Evolutionary conservation across 2,888 invertebrate genomes (phyloP).

Genomic region (Hypena proboscidalis): DNA sequence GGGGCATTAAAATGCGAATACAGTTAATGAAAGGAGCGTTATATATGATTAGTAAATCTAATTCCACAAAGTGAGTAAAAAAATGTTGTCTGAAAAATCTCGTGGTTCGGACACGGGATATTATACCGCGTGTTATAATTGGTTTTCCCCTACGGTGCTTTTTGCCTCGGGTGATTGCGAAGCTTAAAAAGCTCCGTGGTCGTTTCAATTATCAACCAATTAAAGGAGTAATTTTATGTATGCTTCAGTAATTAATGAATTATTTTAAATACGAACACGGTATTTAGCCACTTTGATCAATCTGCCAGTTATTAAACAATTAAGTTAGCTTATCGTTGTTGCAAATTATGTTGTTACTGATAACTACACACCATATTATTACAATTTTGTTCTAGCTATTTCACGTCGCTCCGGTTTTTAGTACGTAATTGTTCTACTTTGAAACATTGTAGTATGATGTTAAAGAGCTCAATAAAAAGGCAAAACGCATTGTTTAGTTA

Average conservation of each 20-base stretch:
- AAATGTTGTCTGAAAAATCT: conserved; percentile 46
- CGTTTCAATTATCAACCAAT: conserved; percentile 61
- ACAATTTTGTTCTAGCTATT: conserved; percentile 9
- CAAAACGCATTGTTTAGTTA: too few relatives aligned
- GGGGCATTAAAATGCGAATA: conserved; percentile 25
- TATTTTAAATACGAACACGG: conserved; percentile 19
- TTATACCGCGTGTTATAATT: conserved; percentile 48
- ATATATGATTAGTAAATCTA: conserved; percentile 36
- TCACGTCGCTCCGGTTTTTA: too few relatives aligned
- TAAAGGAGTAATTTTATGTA: conserved; percentile 54
- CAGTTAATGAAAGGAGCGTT: conserved; percentile 34
- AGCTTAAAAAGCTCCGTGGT: conserved; percentile 52
- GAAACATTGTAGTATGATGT: too few relatives aligned
- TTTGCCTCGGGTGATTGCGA: conserved; percentile 27
- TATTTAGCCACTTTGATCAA: conserved; percentile 19
- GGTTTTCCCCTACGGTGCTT: conserved; percentile 42
- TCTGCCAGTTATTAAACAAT: too few relatives aligned
- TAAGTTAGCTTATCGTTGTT: neutral
- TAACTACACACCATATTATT: conserved; percentile 14
- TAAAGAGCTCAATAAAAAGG: too few relatives aligned
- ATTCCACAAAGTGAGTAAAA: conserved; percentile 31
- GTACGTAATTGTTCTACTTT: too few relatives aligned
- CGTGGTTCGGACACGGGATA: conserved; percentile 35
- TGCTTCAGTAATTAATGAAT: conserved; percentile 33
- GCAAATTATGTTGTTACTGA: conserved; percentile 1